Evolutionary conservation across 2,113 vertebrate species (phyloP).

Genomic region (Eonycteris spelaea): DNA sequence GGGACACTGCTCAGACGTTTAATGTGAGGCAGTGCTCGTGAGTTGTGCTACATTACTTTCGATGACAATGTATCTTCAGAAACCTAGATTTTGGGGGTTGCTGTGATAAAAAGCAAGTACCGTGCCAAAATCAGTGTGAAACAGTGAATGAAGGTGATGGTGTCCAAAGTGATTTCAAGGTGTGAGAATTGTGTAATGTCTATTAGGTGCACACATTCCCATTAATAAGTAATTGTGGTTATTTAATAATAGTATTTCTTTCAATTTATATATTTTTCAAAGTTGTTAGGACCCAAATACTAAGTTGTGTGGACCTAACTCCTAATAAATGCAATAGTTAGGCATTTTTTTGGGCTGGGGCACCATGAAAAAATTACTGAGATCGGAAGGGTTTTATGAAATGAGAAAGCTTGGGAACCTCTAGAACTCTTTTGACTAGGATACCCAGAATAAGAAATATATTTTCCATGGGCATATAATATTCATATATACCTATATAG

Average conservation of each 20-base stretch:
- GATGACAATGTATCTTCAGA: neutral
- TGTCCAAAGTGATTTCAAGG: neutral
- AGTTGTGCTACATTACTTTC: neutral
- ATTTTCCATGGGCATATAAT: neutral
- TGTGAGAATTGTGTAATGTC: constrained; percentile 11
- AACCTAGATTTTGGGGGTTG: neutral
- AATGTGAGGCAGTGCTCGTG: neutral
- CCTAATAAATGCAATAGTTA: neutral
- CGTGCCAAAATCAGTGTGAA: neutral
- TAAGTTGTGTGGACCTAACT: neutral
- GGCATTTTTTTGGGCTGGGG: neutral
- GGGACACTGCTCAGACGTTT: neutral
- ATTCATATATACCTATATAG: neutral
- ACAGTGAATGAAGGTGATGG: neutral
- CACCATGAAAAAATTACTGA: neutral
- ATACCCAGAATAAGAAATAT: neutral
- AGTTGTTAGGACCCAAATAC: neutral
- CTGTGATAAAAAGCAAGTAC: neutral
- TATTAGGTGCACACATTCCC: neutral
- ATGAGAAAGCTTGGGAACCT: neutral
- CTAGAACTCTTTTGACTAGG: neutral
- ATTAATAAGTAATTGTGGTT: neutral
- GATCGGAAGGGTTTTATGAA: neutral
- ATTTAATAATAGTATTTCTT: neutral
- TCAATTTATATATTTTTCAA: constrained; percentile 25